Base-by-base conservation (phyloP, 2,113 vertebrate species). In the Oreochromis spilurus region DNA sequence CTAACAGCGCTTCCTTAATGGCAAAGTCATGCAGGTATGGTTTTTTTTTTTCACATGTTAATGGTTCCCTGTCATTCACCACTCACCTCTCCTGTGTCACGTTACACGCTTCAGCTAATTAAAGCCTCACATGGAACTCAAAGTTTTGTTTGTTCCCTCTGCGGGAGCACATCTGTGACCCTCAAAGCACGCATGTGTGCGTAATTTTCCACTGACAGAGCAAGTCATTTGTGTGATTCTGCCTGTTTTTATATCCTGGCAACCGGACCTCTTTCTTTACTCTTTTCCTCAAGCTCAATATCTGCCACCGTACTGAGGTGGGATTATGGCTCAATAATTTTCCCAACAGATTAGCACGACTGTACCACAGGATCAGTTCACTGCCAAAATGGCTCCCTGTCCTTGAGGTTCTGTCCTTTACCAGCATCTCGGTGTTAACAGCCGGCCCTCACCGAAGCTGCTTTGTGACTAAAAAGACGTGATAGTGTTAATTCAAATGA, bases 381-480 rank as follows among this genome's bases (percentile, higher is more conserved):
- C 29, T 38, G 84, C 54, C 84, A 91, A 93, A 91, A 94, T 93
- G 92, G 92, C 87, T 58, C 80, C 78, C 67, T 91, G 93, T 88
- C 92, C 91, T 93, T 92, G 91, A 84, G 54, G 70, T 91, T 81
- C 57, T 81, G 54, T 87, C 79, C 57, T 89, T 90, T 65, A 60
- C 24, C 17, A 16, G 83, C 75, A 79, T 52, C 57, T 67, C 24
- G 26, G 62, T 38, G 77, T 21, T 48, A 79, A 82, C 57, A 67
- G 38, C 54, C 75, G 21, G 65, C 13, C 13, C 38, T n/a, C 26
- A 7, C 38, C 21, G 19, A 8, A 53, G 77, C 50, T 52, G 80
- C 12, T 45, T 60, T 16, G 21, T 88, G 81, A 31, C 43, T 67
- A 48, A 48, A 9, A 72, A 77, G 1, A 52, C 38, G 55, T 77